A percentile compares a stretch with the other conserved stretches of the same genome.
phyloP scores from a whole-genome alignment of 2,113 vertebrate genomes.

The Saguinus imperator region DNA sequence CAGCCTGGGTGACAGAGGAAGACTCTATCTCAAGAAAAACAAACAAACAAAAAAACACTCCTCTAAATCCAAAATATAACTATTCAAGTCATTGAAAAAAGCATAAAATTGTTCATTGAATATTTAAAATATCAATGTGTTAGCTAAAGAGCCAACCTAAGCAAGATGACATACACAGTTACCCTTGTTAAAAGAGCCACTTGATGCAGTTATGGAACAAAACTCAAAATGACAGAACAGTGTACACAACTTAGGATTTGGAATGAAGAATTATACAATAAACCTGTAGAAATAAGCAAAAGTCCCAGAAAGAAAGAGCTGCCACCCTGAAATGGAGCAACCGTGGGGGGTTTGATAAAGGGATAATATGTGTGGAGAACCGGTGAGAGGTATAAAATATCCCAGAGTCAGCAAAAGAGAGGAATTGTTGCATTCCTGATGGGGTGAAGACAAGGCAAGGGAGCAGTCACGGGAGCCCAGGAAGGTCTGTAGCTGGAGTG shows the following conservation, averaged over 20 bases:
- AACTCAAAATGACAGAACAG: background rate
- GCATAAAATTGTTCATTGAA: background rate
- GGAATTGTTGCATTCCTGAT: fast-evolving
- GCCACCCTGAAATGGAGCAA: background rate
- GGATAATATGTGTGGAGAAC: too few relatives aligned
- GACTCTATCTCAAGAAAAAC: too few relatives aligned
- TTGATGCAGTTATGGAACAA: background rate
- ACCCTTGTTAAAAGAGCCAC: background rate
- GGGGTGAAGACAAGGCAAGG: too few relatives aligned
- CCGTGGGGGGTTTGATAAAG: background rate
- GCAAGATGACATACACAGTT: background rate
- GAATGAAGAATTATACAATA: background rate
- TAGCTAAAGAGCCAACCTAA: background rate
- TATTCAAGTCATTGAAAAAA: background rate
- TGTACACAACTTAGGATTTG: background rate
- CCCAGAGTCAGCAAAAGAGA: too few relatives aligned
- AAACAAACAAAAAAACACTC: background rate
- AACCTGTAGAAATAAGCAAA: background rate
- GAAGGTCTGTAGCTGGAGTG: background rate
- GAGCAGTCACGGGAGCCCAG: background rate
- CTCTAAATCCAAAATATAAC: background rate
- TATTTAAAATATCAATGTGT: background rate
- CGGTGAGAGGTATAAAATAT: background rate
- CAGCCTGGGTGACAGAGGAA: too few relatives aligned
- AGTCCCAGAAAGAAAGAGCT: background rate